Conservation (phyloP, 2,888 invertebrate genomes). For the Cosmia pyralina region DNA sequence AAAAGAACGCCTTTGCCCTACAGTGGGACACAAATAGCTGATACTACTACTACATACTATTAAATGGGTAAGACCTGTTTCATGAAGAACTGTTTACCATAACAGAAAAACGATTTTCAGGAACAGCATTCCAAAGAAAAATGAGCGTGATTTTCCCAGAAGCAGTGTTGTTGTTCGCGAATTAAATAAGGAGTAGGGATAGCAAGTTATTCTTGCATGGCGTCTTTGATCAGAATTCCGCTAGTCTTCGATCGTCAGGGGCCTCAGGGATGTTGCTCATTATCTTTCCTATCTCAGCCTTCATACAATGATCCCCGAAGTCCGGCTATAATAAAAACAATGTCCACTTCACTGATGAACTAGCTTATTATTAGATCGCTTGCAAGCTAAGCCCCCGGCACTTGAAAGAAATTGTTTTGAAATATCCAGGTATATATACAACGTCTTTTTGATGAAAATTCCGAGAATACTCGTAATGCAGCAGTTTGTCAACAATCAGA, state of each 20-base stretch:
- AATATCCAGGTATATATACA: conserved; percentile 1
- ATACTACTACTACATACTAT: not conserved
- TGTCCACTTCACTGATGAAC: conserved; percentile 35
- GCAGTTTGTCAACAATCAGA: conserved; percentile 11
- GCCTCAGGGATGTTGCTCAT: conserved; percentile 72
- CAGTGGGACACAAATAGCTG: too few relatives aligned
- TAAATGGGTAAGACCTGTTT: too few relatives aligned
- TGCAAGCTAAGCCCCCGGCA: not conserved
- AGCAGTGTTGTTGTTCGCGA: conserved; percentile 20
- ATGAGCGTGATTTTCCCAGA: not conserved
- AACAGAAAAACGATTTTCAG: not conserved
- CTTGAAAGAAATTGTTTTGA: conserved; percentile 16
- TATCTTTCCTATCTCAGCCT: conserved; percentile 67
- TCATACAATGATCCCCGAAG: conserved; percentile 50
- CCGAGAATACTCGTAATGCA: conserved; percentile 26
- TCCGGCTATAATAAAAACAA: conserved; percentile 56
- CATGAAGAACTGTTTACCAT: not conserved
- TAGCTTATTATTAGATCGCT: conserved; percentile 50
- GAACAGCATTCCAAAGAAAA: not conserved
- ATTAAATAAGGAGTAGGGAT: conserved; percentile 59
- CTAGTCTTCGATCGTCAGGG: conserved; percentile 52
- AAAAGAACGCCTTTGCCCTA: too few relatives aligned
- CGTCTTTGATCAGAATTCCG: conserved; percentile 53
- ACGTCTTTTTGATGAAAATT: not conserved
- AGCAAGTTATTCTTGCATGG: conserved; percentile 72